A percentile compares a stretch with the other conserved stretches of the same genome.
Evolutionary conservation across 1,140 invertebrate genomes (phyloP).

Genomic region (Drosophila murphyi): DNA sequence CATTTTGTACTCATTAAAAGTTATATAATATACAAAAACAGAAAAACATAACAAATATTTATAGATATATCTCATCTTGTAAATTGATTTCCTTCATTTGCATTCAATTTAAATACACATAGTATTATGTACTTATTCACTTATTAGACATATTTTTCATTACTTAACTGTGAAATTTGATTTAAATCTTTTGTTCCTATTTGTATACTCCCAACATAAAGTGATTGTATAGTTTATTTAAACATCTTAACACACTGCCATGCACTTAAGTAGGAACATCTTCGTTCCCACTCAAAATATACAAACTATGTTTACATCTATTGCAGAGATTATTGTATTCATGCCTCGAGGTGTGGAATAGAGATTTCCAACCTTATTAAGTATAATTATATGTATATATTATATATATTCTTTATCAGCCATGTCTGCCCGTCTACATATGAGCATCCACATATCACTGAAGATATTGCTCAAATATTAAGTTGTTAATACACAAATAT

Average conservation of each 20-base stretch:
- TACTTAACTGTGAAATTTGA: background rate
- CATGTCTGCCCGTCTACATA: background rate
- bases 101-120: background rate
- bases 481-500: background rate
- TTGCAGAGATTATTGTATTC: background rate
- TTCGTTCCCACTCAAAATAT: background rate
- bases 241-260: conserved; percentile 3
- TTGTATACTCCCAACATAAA: background rate
- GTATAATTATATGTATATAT: background rate
- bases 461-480: background rate
- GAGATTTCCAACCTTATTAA: background rate
- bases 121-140: background rate
- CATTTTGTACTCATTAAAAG: background rate
- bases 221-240: background rate
- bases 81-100: background rate
- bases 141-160: background rate
- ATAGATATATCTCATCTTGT: background rate
- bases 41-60: too few species aligned
- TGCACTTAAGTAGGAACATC: background rate
- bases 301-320: background rate
- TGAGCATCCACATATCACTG: background rate
- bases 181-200: conserved; percentile 3
- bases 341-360: too few species aligned
- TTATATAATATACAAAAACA: background rate
- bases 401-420: background rate